Evolutionary conservation across 2,888 invertebrate genomes (phyloP).

Genomic region (Clanis bilineata): DNA sequence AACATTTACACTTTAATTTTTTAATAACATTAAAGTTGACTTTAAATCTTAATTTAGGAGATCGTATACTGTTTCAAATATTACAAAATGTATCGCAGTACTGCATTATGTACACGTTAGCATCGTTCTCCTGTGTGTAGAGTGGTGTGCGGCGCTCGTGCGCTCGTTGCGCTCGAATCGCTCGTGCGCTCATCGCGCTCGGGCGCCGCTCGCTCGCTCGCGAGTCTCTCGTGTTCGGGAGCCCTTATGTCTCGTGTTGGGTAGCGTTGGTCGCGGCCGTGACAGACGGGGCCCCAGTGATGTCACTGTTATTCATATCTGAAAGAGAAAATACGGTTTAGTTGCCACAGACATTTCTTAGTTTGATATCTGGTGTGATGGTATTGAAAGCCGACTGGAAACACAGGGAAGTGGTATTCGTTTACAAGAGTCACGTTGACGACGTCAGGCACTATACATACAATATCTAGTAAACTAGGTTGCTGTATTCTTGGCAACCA

Average conservation of each 20-base stretch:
- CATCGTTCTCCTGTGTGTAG: slow-evolving; percentile 77
- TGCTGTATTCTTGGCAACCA: too few species aligned
- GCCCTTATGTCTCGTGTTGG: slow-evolving; percentile 22
- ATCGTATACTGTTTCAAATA: slow-evolving; percentile 83
- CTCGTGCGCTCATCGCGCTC: slow-evolving; percentile 23
- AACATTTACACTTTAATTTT: slow-evolving; percentile 55
- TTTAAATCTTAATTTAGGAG: slow-evolving; percentile 82
- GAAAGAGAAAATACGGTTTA: slow-evolving; percentile 44
- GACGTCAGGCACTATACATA: too few species aligned
- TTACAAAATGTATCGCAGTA: slow-evolving; percentile 76
- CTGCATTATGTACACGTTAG: slow-evolving; percentile 74
- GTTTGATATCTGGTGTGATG: too few species aligned
- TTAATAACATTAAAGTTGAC: slow-evolving; percentile 79
- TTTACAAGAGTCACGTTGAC: too few species aligned
- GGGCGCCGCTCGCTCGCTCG: slow-evolving; percentile 20
- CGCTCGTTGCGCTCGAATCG: slow-evolving; percentile 21
- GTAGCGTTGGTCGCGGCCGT: slow-evolving; percentile 32
- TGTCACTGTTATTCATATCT: slow-evolving; percentile 74
- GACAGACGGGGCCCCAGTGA: slow-evolving; percentile 50
- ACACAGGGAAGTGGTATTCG: too few species aligned
- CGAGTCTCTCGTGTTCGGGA: slow-evolving; percentile 21
- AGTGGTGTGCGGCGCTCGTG: slow-evolving; percentile 42
- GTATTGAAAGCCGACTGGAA: too few species aligned
- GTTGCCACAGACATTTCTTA: slow-evolving; percentile 23
- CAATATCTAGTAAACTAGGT: too few species aligned